A percentile compares a stretch with the other conserved stretches of the same genome.
Conservation (phyloP, 2,113 vertebrate genomes). For the Halichoeres trimaculatus region DNA sequence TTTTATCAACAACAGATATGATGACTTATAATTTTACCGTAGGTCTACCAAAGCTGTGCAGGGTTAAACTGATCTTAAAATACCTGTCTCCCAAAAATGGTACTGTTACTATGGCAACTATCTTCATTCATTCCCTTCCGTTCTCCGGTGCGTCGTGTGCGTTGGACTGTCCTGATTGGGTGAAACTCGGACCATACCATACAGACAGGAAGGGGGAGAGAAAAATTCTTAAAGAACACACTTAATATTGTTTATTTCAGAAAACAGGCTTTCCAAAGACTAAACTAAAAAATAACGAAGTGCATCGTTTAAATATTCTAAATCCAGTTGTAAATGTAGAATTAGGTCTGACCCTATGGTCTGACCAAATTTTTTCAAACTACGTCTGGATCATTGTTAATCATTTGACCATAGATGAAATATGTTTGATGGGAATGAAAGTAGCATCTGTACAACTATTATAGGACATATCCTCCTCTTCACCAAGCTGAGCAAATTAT, state of each 20-base stretch:
- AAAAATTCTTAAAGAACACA: conserved; percentile 30
- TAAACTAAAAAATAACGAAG: too few relatives aligned
- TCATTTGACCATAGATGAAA: too few relatives aligned
- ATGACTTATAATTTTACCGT: background rate
- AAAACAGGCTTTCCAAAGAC: background rate
- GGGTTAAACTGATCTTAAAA: conserved; percentile 14
- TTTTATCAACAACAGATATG: background rate
- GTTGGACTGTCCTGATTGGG: conserved; percentile 82
- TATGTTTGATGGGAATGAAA: too few relatives aligned
- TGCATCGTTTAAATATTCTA: too few relatives aligned
- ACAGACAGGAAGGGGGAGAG: conserved; percentile 21
- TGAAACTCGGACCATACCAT: conserved; percentile 47
- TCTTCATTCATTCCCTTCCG: conserved; percentile 58
- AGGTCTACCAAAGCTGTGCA: conserved; percentile 5
- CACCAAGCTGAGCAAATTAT: too few relatives aligned
- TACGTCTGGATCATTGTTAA: too few relatives aligned
- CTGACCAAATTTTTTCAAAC: too few relatives aligned
- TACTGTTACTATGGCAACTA: conserved; percentile 71
- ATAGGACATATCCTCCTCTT: too few relatives aligned
- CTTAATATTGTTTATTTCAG: background rate
- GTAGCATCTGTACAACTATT: too few relatives aligned
- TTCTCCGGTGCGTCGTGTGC: conserved; percentile 40
- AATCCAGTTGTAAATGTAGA: too few relatives aligned
- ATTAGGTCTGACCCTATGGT: too few relatives aligned
- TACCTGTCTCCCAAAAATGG: conserved; percentile 31